Base-by-base conservation (phyloP, 2,797 vertebrate species). In the Tolypeutes matacus region DNA sequence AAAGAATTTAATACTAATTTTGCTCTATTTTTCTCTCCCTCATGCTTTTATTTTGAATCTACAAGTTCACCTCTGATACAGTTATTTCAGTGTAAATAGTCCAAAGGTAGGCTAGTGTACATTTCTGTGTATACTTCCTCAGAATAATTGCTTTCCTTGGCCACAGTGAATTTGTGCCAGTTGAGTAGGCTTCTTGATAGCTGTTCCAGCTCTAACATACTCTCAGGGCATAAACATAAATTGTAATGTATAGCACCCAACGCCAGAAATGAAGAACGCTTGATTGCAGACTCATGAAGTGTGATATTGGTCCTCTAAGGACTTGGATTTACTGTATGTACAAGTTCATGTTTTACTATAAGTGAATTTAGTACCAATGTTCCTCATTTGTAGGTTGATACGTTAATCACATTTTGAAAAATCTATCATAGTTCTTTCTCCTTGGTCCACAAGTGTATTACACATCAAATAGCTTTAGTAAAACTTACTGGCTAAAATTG, bases 11-110 rank as follows among this genome's bases (percentile, higher is more conserved):
- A 81, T 93, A 27, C 56, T 78, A 82, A 86, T 73, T 96, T 53
- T 90, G 5, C 77, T 86, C 39, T 86, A 3, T 76, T 89, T 93
- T 89, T 85, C 49, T 25, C n/a, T 90, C 46, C 67, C 76, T 84
- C 23, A 9, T 87, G 46, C 69, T 94, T 94, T 93, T 89, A 62
- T 95, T 96, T 93, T 96, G 14, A 80, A 82, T 86, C 56, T 96
- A 0, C 92, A 86, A 95, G 34, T 95, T 91, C 51, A 82, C 3
- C 20, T 21, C 1, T 89, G 27, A 53, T 58, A 46, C 11, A 53
- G 5, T 95, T 17, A 67, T 95, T 95, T 91, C 46, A 39, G 0
- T 89, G 8, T 93, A 65, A 80, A 56, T 56, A 75, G 34, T 82
- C 60, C 56, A 83, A 0, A 70, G 34, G 20, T 51, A 60, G 10